Conservation (phyloP, 2,113 vertebrate species). For the Speoplatyrhinus poulsoni region DNA sequence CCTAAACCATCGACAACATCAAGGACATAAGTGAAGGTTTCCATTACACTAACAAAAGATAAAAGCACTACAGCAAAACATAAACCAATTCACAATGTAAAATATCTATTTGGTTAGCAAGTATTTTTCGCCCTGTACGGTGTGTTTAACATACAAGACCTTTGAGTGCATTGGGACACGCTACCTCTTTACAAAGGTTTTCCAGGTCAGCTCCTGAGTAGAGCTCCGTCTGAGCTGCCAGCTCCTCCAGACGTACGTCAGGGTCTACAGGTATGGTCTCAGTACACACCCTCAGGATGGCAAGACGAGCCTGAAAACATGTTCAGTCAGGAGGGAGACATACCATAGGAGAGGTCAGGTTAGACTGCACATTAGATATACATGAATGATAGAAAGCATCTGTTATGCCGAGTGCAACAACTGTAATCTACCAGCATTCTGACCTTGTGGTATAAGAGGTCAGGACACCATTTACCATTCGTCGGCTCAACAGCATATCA, state of each 20-base stretch:
- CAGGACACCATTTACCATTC: too few species aligned
- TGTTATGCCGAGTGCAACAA: too few species aligned
- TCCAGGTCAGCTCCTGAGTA: conserved; percentile 94
- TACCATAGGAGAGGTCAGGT: too few species aligned
- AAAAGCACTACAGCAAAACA: neutral
- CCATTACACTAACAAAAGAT: neutral
- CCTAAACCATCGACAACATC: conserved; percentile 73
- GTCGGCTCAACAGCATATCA: too few species aligned
- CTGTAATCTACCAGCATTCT: too few species aligned
- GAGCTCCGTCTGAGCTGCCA: conserved; percentile 77
- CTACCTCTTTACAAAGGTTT: conserved; percentile 94
- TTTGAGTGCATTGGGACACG: neutral
- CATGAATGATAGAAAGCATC: too few species aligned
- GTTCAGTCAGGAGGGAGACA: neutral
- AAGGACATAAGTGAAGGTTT: neutral
- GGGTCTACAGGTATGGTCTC: conserved; percentile 76
- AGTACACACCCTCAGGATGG: conserved; percentile 84
- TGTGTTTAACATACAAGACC: neutral
- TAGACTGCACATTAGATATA: too few species aligned
- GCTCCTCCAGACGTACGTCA: conserved; percentile 80
- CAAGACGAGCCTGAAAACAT: conserved; percentile 80
- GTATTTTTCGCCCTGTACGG: too few species aligned
- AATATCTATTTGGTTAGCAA: neutral
- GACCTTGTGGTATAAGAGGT: too few species aligned
- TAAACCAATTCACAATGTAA: neutral